Conservation (phyloP, 2,797 vertebrate genomes). For the Myoxocephalus aenaeus region DNA sequence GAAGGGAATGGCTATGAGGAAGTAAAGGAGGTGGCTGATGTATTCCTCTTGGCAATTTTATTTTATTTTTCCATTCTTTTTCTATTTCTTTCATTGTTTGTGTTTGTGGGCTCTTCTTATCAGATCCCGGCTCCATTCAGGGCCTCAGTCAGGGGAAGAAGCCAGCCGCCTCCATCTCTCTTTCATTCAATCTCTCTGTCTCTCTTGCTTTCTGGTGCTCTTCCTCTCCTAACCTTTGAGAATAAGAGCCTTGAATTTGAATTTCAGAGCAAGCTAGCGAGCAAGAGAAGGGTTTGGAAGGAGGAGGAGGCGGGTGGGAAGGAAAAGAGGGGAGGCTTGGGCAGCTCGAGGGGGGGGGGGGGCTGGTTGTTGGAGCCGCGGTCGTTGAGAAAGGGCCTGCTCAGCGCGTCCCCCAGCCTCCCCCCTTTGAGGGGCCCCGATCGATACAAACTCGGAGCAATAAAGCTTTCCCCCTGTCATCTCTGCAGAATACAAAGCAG, state of each 20-base stretch:
- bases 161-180: conserved; percentile 70
- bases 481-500: conserved; percentile 95
- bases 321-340: conserved; percentile 8
- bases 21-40: conserved; percentile 49
- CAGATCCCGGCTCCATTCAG: conserved; percentile 79
- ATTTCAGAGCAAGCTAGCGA: conserved; percentile 80
- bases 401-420: conserved; percentile 81
- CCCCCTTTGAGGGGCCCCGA: conserved; percentile 90
- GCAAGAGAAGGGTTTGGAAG: conserved; percentile 56
- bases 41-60: conserved; percentile 63
- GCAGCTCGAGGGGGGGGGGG: conserved; percentile 12
- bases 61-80: conserved; percentile 56
- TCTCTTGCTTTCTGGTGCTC: conserved; percentile 63
- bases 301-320: conserved; percentile 29
- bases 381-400: conserved; percentile 86
- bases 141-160: conserved; percentile 74
- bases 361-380: conserved; percentile 50
- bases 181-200: conserved; percentile 75
- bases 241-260: conserved; percentile 85
- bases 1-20: conserved; percentile 31
- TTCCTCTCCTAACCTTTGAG: conserved; percentile 83
- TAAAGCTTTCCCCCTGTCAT: conserved; percentile 98
- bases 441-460: conserved; percentile 95
- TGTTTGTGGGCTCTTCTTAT: conserved; percentile 80
- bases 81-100: conserved; percentile 75